A percentile compares a stretch with the other conserved stretches of the same genome.
These are phyloP conservation scores for Larimichthys crocea DNA, from an alignment of 2,113 vertebrate genomes.

Conservation along the genomic window DNA sequence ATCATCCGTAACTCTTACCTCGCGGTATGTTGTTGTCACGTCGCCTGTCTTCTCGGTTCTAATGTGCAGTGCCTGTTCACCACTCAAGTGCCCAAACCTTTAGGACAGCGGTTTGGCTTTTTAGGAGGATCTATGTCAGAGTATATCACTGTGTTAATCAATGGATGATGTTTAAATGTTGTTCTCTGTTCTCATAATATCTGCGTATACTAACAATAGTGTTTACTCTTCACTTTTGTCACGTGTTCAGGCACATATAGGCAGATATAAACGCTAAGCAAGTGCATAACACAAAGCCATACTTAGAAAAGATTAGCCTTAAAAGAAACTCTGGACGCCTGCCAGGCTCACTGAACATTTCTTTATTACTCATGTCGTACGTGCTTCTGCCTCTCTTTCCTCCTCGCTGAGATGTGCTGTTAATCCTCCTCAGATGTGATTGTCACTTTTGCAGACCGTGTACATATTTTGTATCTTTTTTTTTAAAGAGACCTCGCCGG, in stretches of 20 bases:
- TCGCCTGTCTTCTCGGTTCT: conserved; percentile 44
- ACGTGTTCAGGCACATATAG: conserved; percentile 12
- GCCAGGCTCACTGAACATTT: conserved; percentile 50
- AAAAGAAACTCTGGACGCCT: conserved; percentile 47
- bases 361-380: conserved; percentile 49
- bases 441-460: neutral
- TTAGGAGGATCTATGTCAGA: conserved; percentile 46
- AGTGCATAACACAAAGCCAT: conserved; percentile 66
- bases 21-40: conserved; percentile 16
- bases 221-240: conserved; percentile 30
- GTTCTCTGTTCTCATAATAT: conserved; percentile 2
- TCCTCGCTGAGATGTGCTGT: neutral
- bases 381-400: neutral
- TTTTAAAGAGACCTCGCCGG: neutral
- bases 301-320: conserved; percentile 60
- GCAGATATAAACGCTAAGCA: conserved; percentile 5
- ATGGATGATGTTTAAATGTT: conserved; percentile 35
- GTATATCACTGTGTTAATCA: conserved; percentile 38
- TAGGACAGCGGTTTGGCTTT: conserved; percentile 56
- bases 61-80: conserved; percentile 73
- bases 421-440: neutral
- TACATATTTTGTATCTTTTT: conserved; percentile 14
- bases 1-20: conserved; percentile 44
- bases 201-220: conserved; percentile 49
- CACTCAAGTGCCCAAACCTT: conserved; percentile 77